Percentiles rank a stretch among this genome's conserved stretches.
phyloP scores from a whole-genome alignment of 2,797 vertebrate species.

The Eospalax fontanierii region DNA sequence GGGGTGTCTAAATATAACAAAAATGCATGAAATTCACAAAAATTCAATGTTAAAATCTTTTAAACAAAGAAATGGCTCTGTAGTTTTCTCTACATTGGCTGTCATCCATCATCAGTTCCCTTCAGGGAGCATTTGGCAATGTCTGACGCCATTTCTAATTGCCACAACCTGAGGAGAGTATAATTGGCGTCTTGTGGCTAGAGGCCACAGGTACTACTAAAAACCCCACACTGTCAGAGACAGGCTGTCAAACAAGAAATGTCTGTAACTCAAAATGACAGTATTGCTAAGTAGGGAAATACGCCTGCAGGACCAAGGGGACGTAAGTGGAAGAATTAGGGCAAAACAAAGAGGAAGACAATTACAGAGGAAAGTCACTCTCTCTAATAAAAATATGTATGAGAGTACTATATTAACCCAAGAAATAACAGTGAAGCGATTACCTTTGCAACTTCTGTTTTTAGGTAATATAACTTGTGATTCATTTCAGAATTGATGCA shows the following conservation, averaged over 20 bases:
- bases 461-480: slow-evolving; percentile 43
- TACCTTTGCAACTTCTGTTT: slow-evolving; percentile 64
- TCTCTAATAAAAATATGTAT: slow-evolving; percentile 24
- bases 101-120: neutral
- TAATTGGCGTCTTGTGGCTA: neutral
- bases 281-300: neutral
- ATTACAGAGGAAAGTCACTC: slow-evolving; percentile 36
- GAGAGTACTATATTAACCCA: slow-evolving; percentile 42
- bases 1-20: too few species aligned
- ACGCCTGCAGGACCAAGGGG: neutral
- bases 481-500: slow-evolving; percentile 61
- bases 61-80: neutral
- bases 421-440: slow-evolving; percentile 49
- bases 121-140: neutral
- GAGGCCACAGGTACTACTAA: neutral
- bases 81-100: neutral
- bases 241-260: neutral
- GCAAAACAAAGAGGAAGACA: slow-evolving; percentile 16
- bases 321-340: slow-evolving; percentile 11
- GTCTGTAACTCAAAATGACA: neutral
- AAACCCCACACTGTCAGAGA: neutral
- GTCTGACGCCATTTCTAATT: neutral
- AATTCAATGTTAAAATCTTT: too few species aligned
- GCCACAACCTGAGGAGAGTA: neutral
- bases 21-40: too few species aligned